Percentiles rank a stretch among this genome's conserved stretches.
phyloP scores from a whole-genome alignment of 2,888 invertebrate genomes.

The Tetheella fluctuosa region DNA sequence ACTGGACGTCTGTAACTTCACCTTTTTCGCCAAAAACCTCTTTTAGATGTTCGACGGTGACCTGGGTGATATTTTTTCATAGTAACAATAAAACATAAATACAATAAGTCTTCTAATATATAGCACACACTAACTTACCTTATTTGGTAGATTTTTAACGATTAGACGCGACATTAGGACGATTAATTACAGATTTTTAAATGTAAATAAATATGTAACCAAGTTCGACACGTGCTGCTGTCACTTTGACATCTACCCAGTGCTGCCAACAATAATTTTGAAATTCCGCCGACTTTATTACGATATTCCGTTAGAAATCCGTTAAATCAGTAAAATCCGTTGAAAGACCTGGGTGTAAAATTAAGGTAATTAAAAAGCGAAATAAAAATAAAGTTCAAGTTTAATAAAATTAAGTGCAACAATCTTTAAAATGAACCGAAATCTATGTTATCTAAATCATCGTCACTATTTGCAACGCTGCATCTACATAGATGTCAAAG shows the following conservation, averaged over 20 bases:
- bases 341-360: too few relatives aligned
- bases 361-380: too few relatives aligned
- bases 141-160: conserved; percentile 95
- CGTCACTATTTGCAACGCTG: too few relatives aligned
- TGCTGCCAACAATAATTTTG: too few relatives aligned
- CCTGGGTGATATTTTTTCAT: conserved; percentile 77
- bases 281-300: too few relatives aligned
- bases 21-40: conserved; percentile 92
- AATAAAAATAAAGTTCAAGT: too few relatives aligned
- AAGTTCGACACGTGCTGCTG: neutral
- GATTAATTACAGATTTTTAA: neutral
- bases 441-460: too few relatives aligned
- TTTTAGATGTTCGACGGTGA: conserved; percentile 90
- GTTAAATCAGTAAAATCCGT: too few relatives aligned
- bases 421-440: too few relatives aligned
- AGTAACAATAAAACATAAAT: neutral
- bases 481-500: too few relatives aligned
- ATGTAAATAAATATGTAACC: neutral
- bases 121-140: conserved; percentile 78
- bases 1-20: conserved; percentile 95
- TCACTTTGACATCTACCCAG: neutral
- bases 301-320: too few relatives aligned
- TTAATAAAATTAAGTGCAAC: too few relatives aligned
- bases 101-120: neutral
- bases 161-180: conserved; percentile 92